phyloP scores from a whole-genome alignment of 2,797 vertebrate genomes.

The Artibeus lituratus region DNA sequence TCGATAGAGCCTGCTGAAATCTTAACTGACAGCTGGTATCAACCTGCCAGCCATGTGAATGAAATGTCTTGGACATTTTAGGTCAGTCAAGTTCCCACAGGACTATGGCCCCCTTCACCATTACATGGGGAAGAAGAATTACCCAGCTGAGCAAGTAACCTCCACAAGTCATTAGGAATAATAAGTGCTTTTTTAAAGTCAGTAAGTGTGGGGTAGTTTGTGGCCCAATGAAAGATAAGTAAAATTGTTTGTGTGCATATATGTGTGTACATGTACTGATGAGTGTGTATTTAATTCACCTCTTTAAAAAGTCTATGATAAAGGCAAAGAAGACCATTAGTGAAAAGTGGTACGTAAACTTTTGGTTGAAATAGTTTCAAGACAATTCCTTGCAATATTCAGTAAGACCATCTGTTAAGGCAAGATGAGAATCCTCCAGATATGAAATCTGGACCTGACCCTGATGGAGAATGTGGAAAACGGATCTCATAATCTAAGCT shows the following conservation, averaged over 20 bases:
- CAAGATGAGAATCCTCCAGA: neutral
- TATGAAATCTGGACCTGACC: neutral
- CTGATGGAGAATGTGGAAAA: neutral
- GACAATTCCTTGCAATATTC: neutral
- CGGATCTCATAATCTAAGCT: neutral
- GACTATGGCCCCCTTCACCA: neutral
- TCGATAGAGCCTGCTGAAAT: neutral
- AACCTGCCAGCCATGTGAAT: neutral
- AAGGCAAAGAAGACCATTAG: neutral
- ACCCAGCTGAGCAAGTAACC: neutral
- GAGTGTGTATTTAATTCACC: neutral
- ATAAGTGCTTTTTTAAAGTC: neutral
- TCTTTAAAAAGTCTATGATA: neutral
- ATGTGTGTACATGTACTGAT: neutral
- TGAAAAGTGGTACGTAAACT: neutral
- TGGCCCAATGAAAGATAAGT: neutral
- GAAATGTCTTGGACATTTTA: neutral
- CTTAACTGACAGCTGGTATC: neutral
- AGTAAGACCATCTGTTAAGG: neutral
- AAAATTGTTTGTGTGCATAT: neutral
- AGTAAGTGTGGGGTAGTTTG: neutral
- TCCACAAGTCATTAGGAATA: neutral
- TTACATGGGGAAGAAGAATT: neutral
- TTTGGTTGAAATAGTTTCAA: constrained; percentile 1
- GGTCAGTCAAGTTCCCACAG: neutral